phyloP scores from a whole-genome alignment of 1,140 invertebrate genomes.

The Bicyclus anynana region DNA sequence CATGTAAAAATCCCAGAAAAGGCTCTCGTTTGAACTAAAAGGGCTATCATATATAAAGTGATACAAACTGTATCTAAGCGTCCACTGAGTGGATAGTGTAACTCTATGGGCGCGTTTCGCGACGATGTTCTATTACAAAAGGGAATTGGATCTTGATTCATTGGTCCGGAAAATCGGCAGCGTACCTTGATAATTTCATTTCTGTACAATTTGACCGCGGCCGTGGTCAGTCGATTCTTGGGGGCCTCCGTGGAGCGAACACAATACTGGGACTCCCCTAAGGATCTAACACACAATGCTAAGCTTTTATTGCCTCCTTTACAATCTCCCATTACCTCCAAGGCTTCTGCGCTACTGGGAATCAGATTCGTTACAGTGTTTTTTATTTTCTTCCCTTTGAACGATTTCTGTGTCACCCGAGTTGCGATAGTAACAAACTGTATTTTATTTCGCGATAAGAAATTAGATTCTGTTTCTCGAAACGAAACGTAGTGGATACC shows the following conservation, averaged over 20 bases:
- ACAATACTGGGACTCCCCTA: conserved; percentile 69
- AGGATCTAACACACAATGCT: conserved; percentile 71
- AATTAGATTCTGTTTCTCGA: conserved; percentile 30
- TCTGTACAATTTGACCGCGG: conserved; percentile 77
- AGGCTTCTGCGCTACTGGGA: conserved; percentile 60
- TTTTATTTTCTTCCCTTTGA: conserved; percentile 58
- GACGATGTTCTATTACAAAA: conserved; percentile 77
- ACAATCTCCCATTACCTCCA: conserved; percentile 74
- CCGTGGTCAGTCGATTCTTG: conserved; percentile 72
- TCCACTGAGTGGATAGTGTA: conserved; percentile 68
- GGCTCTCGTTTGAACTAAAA: conserved; percentile 31
- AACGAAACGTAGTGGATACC: conserved; percentile 13
- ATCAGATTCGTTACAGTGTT: conserved; percentile 73
- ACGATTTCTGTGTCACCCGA: conserved; percentile 38
- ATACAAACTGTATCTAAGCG: conserved; percentile 49
- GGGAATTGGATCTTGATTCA: conserved; percentile 77
- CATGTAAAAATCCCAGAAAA: conserved; percentile 7
- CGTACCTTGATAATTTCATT: conserved; percentile 78
- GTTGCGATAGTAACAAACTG: conserved; percentile 29
- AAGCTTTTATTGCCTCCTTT: conserved; percentile 76
- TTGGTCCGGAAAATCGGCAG: conserved; percentile 77
- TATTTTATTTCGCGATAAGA: conserved; percentile 48
- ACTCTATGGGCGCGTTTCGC: conserved; percentile 66
- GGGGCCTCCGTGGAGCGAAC: conserved; percentile 60
- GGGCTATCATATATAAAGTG: conserved; percentile 42